Evolutionary conservation across 2,888 invertebrate genomes (phyloP).

Genomic region (Melinopterus prodromus): DNA sequence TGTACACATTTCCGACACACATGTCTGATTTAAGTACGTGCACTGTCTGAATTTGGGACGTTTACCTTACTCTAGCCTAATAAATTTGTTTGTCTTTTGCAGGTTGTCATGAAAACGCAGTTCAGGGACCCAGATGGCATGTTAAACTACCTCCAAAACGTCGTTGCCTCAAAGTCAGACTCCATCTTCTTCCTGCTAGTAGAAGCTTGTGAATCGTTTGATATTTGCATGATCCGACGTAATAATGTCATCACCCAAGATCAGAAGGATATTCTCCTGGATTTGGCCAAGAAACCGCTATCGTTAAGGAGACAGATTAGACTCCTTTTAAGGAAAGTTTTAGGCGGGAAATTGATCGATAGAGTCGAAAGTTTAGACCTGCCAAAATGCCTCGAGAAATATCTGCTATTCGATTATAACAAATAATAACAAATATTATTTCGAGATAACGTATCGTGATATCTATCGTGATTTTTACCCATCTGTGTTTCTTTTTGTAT

Average conservation of each 20-base stretch:
- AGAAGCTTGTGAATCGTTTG: constrained; percentile 80
- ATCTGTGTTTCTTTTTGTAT: not conserved
- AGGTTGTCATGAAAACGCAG: constrained; percentile 84
- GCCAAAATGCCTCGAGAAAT: constrained; percentile 72
- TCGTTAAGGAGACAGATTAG: constrained; percentile 73
- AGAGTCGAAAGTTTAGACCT: constrained; percentile 68
- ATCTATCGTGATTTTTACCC: not conserved
- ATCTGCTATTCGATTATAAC: constrained; percentile 72
- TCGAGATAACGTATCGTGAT: not conserved
- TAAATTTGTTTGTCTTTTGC: constrained; percentile 40
- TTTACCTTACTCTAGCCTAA: too few species aligned
- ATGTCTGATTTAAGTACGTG: too few species aligned
- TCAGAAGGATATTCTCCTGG: constrained; percentile 72
- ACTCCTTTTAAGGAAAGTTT: constrained; percentile 59
- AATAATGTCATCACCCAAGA: constrained; percentile 71
- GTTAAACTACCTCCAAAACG: constrained; percentile 78
- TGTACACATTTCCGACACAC: too few species aligned
- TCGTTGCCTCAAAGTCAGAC: constrained; percentile 67
- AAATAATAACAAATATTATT: not conserved
- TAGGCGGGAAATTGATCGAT: constrained; percentile 67
- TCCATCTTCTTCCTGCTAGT: constrained; percentile 72
- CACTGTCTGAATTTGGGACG: too few species aligned
- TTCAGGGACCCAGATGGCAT: constrained; percentile 86
- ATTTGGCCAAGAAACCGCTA: constrained; percentile 72
- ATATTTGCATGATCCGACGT: constrained; percentile 80